phyloP scores from a whole-genome alignment of 2,113 vertebrate species.

The Ammodytes marinus region DNA sequence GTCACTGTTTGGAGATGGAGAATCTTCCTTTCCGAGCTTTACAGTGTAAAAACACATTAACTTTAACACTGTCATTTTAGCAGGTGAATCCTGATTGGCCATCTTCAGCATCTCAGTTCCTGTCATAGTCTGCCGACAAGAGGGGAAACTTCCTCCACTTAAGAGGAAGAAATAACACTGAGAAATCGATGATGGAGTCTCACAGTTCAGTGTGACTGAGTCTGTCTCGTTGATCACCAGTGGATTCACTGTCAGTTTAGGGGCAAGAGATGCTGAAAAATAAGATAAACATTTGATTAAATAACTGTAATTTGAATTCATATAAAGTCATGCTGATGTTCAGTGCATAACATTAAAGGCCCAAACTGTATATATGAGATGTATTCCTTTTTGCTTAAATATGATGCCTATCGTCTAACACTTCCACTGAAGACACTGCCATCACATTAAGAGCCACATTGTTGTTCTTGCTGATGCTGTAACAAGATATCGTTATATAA shows the following conservation, averaged over 20 bases:
- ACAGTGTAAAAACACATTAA: conserved; percentile 34
- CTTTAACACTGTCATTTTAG: conserved; percentile 31
- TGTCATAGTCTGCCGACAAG: conserved; percentile 25
- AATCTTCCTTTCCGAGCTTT: fast-evolving
- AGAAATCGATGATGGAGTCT: conserved; percentile 1
- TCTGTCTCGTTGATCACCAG: conserved; percentile 17
- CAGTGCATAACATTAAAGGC: too few relatives aligned
- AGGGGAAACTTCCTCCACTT: fast-evolving
- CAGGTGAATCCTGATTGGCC: not conserved
- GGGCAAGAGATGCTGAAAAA: not conserved
- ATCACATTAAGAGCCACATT: not conserved
- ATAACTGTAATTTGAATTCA: too few relatives aligned
- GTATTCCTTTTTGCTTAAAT: too few relatives aligned
- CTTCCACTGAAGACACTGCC: not conserved
- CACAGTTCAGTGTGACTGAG: conserved; percentile 41
- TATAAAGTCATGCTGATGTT: too few relatives aligned
- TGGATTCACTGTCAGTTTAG: conserved; percentile 21
- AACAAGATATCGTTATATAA: not conserved
- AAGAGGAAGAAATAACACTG: conserved; percentile 15
- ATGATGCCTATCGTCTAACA: not conserved
- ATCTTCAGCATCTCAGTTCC: conserved; percentile 19
- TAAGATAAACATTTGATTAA: not conserved
- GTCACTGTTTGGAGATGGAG: conserved; percentile 30
- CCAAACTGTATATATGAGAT: too few relatives aligned
- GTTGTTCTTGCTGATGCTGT: not conserved